These are phyloP conservation scores for Leptinotarsa peninsularis DNA, from an alignment of 2,888 invertebrate genomes.

Conservation along the genomic window DNA sequence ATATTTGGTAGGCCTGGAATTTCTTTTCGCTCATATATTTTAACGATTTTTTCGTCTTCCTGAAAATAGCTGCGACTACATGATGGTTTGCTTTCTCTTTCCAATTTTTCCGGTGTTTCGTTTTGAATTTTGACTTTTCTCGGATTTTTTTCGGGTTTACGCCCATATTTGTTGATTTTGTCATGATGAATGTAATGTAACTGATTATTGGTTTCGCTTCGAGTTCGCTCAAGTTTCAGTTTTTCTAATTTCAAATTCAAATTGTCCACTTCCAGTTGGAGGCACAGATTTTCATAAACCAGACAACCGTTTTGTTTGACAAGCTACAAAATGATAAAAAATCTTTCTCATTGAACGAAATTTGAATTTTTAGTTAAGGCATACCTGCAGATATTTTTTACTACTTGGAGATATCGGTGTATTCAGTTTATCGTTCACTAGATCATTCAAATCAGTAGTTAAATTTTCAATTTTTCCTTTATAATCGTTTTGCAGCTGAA, in stretches of 20 bases:
- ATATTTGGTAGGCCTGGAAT: slow-evolving; percentile 52
- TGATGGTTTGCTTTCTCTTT: slow-evolving; percentile 44
- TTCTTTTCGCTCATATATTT: slow-evolving; percentile 55
- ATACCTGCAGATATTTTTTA: slow-evolving; percentile 64
- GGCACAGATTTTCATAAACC: slow-evolving; percentile 64
- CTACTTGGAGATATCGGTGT: slow-evolving; percentile 62
- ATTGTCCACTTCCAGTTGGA: slow-evolving; percentile 62
- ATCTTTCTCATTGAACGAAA: neutral
- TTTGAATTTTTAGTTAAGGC: neutral
- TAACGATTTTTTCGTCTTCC: slow-evolving; percentile 49
- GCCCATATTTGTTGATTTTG: slow-evolving; percentile 14
- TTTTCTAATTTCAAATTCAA: slow-evolving; percentile 56
- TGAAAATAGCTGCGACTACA: slow-evolving; percentile 34
- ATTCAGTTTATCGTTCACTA: slow-evolving; percentile 58
- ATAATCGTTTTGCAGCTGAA: slow-evolving; percentile 59
- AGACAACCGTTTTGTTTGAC: slow-evolving; percentile 63
- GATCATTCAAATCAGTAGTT: slow-evolving; percentile 57
- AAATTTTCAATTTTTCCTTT: slow-evolving; percentile 58
- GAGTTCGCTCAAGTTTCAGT: slow-evolving; percentile 53
- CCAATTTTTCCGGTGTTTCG: slow-evolving; percentile 51
- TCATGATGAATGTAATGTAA: slow-evolving; percentile 53
- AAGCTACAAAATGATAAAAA: slow-evolving; percentile 52
- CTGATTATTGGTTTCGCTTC: slow-evolving; percentile 58
- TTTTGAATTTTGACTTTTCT: slow-evolving; percentile 46
- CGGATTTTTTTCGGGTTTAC: slow-evolving; percentile 12